Percentiles rank a stretch among this genome's conserved stretches.
Evolutionary conservation across 1,140 invertebrate species (phyloP).

Genomic region (Pseudomyrmex pallidus): DNA sequence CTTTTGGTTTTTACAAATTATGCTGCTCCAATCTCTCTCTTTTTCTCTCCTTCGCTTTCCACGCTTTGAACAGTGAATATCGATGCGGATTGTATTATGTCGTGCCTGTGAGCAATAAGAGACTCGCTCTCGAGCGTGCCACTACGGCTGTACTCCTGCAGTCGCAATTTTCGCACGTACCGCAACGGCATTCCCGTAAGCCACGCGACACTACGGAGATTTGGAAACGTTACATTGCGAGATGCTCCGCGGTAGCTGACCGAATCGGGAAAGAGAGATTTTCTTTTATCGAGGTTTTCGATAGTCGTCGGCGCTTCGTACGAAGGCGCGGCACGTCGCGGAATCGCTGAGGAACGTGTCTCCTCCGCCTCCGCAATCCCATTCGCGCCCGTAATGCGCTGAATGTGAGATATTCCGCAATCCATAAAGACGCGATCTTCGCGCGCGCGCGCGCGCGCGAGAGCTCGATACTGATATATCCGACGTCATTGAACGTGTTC

Average conservation of each 20-base stretch:
- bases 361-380: constrained; percentile 44
- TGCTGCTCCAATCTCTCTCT: too few relatives aligned
- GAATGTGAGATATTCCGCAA: constrained; percentile 58
- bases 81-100: background rate
- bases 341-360: constrained; percentile 49
- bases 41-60: background rate
- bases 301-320: constrained; percentile 18
- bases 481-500: constrained; percentile 16
- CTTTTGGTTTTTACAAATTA: background rate
- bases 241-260: constrained; percentile 16
- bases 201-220: background rate
- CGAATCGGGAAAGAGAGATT: constrained; percentile 15
- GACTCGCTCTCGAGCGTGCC: background rate
- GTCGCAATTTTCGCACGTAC: background rate
- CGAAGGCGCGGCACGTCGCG: constrained; percentile 51
- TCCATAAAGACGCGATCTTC: constrained; percentile 56
- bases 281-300: background rate
- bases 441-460: constrained; percentile 4
- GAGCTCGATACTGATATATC: background rate
- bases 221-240: constrained; percentile 21
- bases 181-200: background rate
- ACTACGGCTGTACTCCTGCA: background rate
- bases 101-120: background rate
- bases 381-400: constrained; percentile 54
- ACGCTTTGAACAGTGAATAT: background rate